Evolutionary conservation across 2,797 vertebrate species (phyloP), one percentile per base, ranked within the genome.

Genomic region (Sebastes vulpes): DNA sequence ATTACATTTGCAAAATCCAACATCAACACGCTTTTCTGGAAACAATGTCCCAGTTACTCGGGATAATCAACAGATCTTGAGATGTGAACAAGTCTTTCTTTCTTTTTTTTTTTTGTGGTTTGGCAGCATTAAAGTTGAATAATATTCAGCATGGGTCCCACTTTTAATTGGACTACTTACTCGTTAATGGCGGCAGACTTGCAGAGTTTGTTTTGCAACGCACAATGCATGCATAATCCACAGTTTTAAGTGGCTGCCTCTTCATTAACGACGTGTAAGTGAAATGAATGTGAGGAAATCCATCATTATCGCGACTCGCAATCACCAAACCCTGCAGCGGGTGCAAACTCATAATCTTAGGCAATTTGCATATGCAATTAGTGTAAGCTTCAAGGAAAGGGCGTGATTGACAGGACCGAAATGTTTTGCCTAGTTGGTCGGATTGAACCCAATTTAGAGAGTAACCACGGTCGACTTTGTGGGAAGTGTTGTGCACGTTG

Each of bases 281-380:
- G 42, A 79, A 80, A 86, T 81, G 76, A 86, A 89, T 79, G 63
- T 68, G 84, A 90, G 88, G 85, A 92, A 92, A 92, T 91, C 79
- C 73, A 65, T 90, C 82, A 82, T 88, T 89, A 92, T 92, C 83
- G 1, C 72, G 64, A 71, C 76, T 82, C 25, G 65, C 89, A 94
- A 93, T 93, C 93, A 93, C 73, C 83, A 84, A 88, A 91, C 81
- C 84, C 89, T 89, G 75, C 72, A 76, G 79, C 66, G 57, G 75
- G 38, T 69, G 77, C 82, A 81, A 82, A 91, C 73, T 90, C 88
- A 68, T 86, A 92, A 92, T 92, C 88, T 90, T 3, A 11, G 50
- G 66, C 59, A 86, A 94, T 95, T 92, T 94, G 92, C 93, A 92
- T 95, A 79, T 65, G 86, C 89, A 94, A 95, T 94, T 91, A 95